Conservation (phyloP, 2,797 vertebrate species). For the Alcedo quadribrachys region DNA sequence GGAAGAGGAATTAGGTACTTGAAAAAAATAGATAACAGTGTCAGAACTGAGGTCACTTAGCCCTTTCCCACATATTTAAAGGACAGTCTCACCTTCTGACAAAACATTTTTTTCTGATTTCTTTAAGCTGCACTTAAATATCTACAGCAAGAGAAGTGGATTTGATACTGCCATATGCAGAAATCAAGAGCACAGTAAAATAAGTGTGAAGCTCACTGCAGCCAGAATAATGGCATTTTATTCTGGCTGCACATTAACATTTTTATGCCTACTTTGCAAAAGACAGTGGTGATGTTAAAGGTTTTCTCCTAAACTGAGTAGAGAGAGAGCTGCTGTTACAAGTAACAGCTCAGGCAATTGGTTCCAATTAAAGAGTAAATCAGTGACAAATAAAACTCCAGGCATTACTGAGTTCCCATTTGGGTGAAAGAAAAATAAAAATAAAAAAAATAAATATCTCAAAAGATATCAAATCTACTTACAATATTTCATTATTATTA, state of each 20-base stretch:
- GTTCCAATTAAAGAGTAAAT: conserved; percentile 71
- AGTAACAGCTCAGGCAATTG: conserved; percentile 43
- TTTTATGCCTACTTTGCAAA: conserved; percentile 29
- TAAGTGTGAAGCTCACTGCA: neutral
- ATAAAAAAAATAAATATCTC: neutral
- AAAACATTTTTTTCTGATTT: neutral
- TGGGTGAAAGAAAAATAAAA: neutral
- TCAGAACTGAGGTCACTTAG: neutral
- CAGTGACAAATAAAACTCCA: conserved; percentile 61
- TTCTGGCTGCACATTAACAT: neutral
- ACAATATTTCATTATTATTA: conserved; percentile 57
- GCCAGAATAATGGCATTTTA: neutral
- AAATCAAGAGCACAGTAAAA: neutral
- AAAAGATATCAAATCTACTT: conserved; percentile 61
- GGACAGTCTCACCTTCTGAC: neutral
- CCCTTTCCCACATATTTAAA: neutral
- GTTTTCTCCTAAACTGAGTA: conserved; percentile 31
- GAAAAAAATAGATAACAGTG: neutral
- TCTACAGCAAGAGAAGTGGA: neutral
- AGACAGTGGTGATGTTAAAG: neutral
- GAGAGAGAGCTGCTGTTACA: conserved; percentile 29
- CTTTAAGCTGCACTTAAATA: neutral
- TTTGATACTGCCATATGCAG: neutral
- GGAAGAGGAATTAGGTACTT: neutral
- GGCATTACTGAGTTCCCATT: conserved; percentile 41